Evolutionary conservation across 2,797 vertebrate species (phyloP).

Genomic region (Geotria australis): DNA sequence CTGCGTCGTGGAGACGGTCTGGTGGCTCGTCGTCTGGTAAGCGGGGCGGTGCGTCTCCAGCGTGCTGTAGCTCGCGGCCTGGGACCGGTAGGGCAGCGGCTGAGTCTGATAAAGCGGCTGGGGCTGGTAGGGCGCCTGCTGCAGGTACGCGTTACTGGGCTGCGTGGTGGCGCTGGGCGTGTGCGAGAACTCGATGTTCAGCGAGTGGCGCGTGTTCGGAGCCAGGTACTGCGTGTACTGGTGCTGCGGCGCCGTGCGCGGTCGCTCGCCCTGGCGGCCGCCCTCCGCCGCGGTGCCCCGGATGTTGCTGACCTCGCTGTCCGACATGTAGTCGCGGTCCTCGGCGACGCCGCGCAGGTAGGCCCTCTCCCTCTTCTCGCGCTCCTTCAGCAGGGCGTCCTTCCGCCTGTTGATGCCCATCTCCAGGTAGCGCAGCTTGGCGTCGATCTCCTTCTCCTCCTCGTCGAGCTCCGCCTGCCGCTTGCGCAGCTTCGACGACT

Average conservation of each 20-base stretch:
- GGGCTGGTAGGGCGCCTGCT: constrained; percentile 49
- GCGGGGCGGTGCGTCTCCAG: too few relatives aligned
- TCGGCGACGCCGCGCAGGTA: constrained; percentile 97
- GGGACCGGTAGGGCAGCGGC: too few relatives aligned
- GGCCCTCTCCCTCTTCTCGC: constrained; percentile 83
- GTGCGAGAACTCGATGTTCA: constrained; percentile 9
- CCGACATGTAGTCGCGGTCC: constrained; percentile 97
- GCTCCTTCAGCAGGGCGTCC: constrained; percentile 74
- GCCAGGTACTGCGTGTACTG: constrained; percentile 25
- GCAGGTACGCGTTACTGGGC: constrained; percentile 60
- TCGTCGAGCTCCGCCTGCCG: constrained; percentile 97
- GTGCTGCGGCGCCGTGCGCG: constrained; percentile 68
- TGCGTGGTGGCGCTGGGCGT: constrained; percentile 47
- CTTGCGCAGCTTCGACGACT: constrained; percentile 91
- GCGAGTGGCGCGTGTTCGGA: too few relatives aligned
- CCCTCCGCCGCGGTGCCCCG: constrained; percentile 43
- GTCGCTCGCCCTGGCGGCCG: constrained; percentile 51
- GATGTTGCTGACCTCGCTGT: constrained; percentile 82
- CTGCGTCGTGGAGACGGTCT: too few relatives aligned
- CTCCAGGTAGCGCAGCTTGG: constrained; percentile 81
- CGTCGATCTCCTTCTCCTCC: constrained; percentile 97
- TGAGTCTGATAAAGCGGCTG: constrained; percentile 30
- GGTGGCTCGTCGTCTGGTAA: too few relatives aligned
- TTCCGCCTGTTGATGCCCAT: constrained; percentile 98
- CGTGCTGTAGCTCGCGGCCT: too few relatives aligned